Conservation (phyloP, 2,888 invertebrate species). For the Microdon myrmicae region DNA sequence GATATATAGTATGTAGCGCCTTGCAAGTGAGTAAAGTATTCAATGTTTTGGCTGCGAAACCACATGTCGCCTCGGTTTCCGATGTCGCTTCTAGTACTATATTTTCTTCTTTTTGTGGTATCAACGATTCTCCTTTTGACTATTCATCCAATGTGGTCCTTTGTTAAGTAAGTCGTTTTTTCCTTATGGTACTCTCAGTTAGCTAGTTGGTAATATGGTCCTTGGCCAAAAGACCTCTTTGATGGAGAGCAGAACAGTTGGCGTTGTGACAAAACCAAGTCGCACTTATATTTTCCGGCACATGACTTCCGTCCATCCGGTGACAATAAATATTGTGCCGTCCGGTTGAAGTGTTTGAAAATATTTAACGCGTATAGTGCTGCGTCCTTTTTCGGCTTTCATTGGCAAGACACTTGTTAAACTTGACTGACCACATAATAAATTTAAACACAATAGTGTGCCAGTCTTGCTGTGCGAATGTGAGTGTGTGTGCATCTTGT, state of each 20-base stretch:
- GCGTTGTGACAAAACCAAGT: conserved; percentile 44
- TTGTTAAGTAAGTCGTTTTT: conserved; percentile 2
- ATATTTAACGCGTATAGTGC: conserved; percentile 17
- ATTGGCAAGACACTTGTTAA: neutral
- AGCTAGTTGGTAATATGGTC: conserved; percentile 17
- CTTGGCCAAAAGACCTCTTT: conserved; percentile 33
- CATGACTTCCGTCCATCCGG: conserved; percentile 38
- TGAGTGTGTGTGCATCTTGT: too few species aligned
- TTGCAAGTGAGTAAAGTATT: conserved; percentile 29
- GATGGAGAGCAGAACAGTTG: conserved; percentile 37
- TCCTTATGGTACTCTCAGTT: conserved; percentile 3
- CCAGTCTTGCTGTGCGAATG: too few species aligned
- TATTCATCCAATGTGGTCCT: conserved; percentile 7
- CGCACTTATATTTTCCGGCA: conserved; percentile 45
- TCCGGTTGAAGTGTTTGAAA: conserved; percentile 21
- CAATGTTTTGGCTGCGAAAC: conserved; percentile 43
- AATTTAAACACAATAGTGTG: too few species aligned
- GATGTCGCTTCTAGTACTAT: conserved; percentile 24
- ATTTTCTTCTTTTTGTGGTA: conserved; percentile 19
- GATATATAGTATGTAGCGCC: too few species aligned
- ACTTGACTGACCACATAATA: too few species aligned
- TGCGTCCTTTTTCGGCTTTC: neutral
- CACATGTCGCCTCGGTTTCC: conserved; percentile 39
- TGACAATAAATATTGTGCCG: conserved; percentile 32
- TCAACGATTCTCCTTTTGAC: conserved; percentile 9